Evolutionary conservation across 2,113 vertebrate species (phyloP), one percentile per base, ranked within the genome.

Genomic region (Forbesichthys agassizii): DNA sequence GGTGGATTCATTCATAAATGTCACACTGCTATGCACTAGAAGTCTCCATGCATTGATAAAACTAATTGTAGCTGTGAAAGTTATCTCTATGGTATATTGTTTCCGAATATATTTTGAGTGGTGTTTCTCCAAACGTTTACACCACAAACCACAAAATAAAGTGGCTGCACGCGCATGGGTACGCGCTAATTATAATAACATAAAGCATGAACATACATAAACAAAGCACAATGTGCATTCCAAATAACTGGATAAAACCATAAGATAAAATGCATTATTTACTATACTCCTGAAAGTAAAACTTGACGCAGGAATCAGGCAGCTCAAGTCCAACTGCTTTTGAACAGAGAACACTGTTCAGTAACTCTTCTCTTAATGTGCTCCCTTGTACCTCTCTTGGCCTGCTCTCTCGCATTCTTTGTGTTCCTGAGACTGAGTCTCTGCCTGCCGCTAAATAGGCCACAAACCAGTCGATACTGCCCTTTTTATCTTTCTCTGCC

Each of bases 321-420:
- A 68, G 27, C 69, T 74, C 57, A 69, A 74, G 57, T 83, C 61
- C 47, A 64, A 62, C 65, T 48, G 7, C 0, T 12, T 51, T 68
- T 79, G 79, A 85, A 84, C 64, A 64, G 73, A 72, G 74, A 82
- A 80, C 71, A 46, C 16, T 61, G 74, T 78, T 77, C 63, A 68
- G 68, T 79, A 69, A 82, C 63, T 66, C 74, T 65, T 61, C 33
- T 67, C 7, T 42, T n/a, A 27, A 27, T 63, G 48, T 54, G 47
- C 13, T 11, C 33, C 63, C 55, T 20, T 60, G 20, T 20, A 20
- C 20, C 20, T 68, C 18, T 14, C 59, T 69, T 83, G 73, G 64
- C 68, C 69, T 51, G 16, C 51, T 66, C 33, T 46, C 42, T 33
- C 61, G 36, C 59, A 58, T 18, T 74, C 68, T 59, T 55, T 66